A percentile compares a stretch with the other conserved stretches of the same genome.
These are phyloP conservation scores for Exephanes ischioxanthus DNA, from an alignment of 2,888 invertebrate genomes.

Conservation along the genomic window DNA sequence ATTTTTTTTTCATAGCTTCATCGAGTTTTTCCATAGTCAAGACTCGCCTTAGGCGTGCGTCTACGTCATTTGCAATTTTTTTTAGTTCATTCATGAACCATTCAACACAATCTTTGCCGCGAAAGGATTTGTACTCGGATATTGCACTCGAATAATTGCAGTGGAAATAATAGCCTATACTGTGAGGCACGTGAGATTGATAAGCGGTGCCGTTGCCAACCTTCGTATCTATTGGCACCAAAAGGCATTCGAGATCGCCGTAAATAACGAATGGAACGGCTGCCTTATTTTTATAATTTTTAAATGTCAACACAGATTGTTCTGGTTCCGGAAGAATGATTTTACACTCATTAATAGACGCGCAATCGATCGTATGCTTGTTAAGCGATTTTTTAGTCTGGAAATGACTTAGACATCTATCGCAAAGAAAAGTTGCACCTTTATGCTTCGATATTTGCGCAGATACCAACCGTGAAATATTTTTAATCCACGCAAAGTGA, in stretches of 20 bases:
- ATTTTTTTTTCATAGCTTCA: background rate
- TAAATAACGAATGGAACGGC: slow-evolving; percentile 39
- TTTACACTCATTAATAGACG: slow-evolving; percentile 3
- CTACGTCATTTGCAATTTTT: background rate
- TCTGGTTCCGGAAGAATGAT: slow-evolving; percentile 17
- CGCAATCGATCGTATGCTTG: slow-evolving; percentile 32
- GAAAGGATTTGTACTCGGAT: background rate
- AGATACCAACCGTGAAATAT: slow-evolving; percentile 19
- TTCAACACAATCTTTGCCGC: slow-evolving; percentile 8
- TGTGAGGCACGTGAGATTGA: slow-evolving; percentile 29
- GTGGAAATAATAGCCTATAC: slow-evolving; percentile 18
- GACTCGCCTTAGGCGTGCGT: background rate
- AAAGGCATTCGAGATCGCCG: slow-evolving; percentile 40
- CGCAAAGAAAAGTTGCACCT: slow-evolving; percentile 25
- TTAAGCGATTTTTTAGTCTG: background rate
- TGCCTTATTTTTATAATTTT: slow-evolving; percentile 35
- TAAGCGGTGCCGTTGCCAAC: background rate
- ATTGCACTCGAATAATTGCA: slow-evolving; percentile 9
- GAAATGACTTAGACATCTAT: slow-evolving; percentile 38
- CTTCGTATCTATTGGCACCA: background rate
- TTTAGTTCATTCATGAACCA: slow-evolving; percentile 25
- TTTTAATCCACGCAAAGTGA: slow-evolving; percentile 40
- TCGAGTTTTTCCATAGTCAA: background rate
- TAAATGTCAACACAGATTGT: slow-evolving; percentile 16
- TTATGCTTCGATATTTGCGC: slow-evolving; percentile 18